Conservation (phyloP, 2,888 invertebrate genomes). For the Sarcophaga variegata region DNA sequence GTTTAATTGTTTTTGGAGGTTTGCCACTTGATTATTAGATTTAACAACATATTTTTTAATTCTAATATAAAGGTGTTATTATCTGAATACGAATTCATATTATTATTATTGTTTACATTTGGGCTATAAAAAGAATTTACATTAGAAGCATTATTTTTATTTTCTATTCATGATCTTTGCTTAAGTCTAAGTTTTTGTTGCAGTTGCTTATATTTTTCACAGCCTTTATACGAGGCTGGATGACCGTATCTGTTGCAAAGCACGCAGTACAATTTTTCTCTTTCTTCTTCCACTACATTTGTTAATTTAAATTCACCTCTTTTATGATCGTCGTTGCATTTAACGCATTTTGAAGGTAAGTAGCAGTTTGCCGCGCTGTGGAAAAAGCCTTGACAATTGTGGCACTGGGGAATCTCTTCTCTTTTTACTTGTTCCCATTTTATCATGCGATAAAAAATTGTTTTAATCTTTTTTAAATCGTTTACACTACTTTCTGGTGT, state of each 20-base stretch:
- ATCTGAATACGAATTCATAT: too few species aligned
- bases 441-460: background rate
- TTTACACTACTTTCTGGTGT: background rate
- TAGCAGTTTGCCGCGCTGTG: background rate
- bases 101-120: too few species aligned
- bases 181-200: too few species aligned
- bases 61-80: background rate
- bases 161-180: too few species aligned
- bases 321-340: too few species aligned
- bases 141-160: too few species aligned
- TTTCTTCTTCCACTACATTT: background rate
- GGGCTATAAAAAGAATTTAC: too few species aligned
- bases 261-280: background rate
- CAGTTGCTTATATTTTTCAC: too few species aligned
- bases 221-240: too few species aligned
- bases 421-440: too few species aligned
- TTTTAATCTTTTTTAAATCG: background rate
- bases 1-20: constrained; percentile 1
- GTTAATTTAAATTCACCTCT: background rate
- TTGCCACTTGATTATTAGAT: constrained; percentile 11
- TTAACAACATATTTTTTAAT: background rate
- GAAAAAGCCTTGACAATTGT: constrained; percentile 30
- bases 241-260: too few species aligned
- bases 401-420: constrained; percentile 4
- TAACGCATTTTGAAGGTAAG: too few species aligned